Base-by-base conservation (phyloP, 2,888 invertebrate genomes). In the Phania funesta region DNA sequence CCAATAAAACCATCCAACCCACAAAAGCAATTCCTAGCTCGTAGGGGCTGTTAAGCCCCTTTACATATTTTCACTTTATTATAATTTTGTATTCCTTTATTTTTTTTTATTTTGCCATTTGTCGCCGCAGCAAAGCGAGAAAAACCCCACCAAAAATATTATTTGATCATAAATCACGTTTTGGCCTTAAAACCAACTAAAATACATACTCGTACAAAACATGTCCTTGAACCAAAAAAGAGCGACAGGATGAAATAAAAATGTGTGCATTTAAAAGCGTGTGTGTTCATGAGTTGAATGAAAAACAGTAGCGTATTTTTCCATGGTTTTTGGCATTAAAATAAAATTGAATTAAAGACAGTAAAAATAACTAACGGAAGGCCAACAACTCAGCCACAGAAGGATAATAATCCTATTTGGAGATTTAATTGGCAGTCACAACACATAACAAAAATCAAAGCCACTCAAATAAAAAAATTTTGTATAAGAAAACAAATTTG, bases 141-240 rank as follows among this genome's bases (percentile, higher is more conserved):
- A 50, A 26, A 52, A 44, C 8, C n/a, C n/a, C n/a, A 50, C 16
- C 11, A 3, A 16, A 65, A 54, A 38, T 67, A 67, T 50, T 35
- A 58, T 58, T 58, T 48, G 41, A 29, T 48, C 75, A 75, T 67
- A 48, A 67, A 67, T 75, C 58, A 75, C 58, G 48, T 41, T 48
- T 65, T 67, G 35, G 38, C 65, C 56, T 58, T 48, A 58, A 75
- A 41, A 29, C 41, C 13, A 32, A 22, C 32, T 54, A 16, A 22
- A 67, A 56, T 26, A 24, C 9, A 38, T n/a, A n/a, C n/a, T n/a
- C n/a, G n/a, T n/a, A 60, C 26, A 48, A 48, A 62, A 58, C 26
- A 26, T 52, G 67, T 32, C 67, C 60, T 76, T 76, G 76, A 75
- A 50, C 56, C 7, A 50, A 50, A 74, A 46, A 44, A 20, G 22